A percentile compares a stretch with the other conserved stretches of the same genome.
Evolutionary conservation across 2,797 vertebrate species (phyloP).

Genomic region (Mormyrops attenuatus): DNA sequence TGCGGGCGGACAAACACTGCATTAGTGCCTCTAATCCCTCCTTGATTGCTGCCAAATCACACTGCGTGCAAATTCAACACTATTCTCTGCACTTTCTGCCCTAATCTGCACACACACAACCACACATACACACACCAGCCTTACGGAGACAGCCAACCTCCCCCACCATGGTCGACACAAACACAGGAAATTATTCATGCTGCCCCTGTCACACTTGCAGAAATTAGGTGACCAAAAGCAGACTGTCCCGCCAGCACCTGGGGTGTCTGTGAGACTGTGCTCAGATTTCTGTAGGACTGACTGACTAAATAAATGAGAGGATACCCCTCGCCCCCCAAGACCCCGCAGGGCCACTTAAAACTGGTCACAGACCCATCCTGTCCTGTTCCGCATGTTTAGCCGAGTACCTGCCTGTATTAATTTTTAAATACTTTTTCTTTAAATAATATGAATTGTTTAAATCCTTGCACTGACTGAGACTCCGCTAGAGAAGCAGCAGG

Average conservation of each 20-base stretch:
- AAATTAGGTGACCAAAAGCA: background rate
- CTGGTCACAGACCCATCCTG: background rate
- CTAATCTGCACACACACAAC: conserved; percentile 42
- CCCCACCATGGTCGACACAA: background rate
- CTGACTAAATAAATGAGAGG: conserved; percentile 1
- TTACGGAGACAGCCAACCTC: background rate
- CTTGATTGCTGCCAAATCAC: conserved; percentile 60
- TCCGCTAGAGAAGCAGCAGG: background rate
- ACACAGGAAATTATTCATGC: background rate
- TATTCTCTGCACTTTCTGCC: conserved; percentile 51
- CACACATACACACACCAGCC: conserved; percentile 6
- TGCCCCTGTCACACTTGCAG: background rate
- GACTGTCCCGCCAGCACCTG: background rate
- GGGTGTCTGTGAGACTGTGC: background rate
- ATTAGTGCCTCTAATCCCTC: conserved; percentile 65
- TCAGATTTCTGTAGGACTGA: background rate
- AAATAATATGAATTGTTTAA: background rate
- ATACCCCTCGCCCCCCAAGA: background rate
- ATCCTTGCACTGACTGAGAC: background rate
- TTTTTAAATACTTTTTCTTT: background rate
- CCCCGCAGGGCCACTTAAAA: background rate
- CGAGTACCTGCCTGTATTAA: conserved; percentile 1
- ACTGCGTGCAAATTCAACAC: conserved; percentile 58
- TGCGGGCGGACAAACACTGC: conserved; percentile 57
- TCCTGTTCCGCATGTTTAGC: background rate